Conservation (phyloP, 2,888 invertebrate species). For the Heliconius hortense region DNA sequence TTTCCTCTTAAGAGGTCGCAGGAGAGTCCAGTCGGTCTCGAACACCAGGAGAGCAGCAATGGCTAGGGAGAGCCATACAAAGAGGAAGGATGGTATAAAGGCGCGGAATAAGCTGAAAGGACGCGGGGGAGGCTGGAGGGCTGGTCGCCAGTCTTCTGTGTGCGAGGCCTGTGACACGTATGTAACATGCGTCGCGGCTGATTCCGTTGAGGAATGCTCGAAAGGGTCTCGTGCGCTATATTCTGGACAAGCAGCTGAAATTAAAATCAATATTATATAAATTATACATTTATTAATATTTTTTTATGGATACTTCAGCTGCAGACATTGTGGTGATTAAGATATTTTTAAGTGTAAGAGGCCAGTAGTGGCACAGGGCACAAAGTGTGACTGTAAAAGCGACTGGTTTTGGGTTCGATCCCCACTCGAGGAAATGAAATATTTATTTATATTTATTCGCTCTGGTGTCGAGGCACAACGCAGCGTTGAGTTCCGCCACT, state of each 20-base stretch:
- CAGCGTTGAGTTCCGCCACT: too few relatives aligned
- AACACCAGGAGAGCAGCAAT: slow-evolving; percentile 87
- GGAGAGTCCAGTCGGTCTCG: slow-evolving; percentile 89
- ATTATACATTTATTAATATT: background rate
- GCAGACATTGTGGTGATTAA: background rate
- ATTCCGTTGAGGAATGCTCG: slow-evolving; percentile 91
- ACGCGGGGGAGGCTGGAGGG: slow-evolving; percentile 54
- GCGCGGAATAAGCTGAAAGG: slow-evolving; percentile 85
- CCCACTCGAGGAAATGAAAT: too few relatives aligned
- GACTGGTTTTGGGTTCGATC: too few relatives aligned
- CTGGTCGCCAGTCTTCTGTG: slow-evolving; percentile 50
- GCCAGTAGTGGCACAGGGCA: too few relatives aligned
- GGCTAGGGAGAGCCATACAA: slow-evolving; percentile 86
- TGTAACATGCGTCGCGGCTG: slow-evolving; percentile 82
- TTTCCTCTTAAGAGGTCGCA: slow-evolving; percentile 86
- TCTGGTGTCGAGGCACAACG: too few relatives aligned
- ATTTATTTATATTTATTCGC: too few relatives aligned
- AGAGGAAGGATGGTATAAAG: slow-evolving; percentile 89
- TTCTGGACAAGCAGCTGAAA: slow-evolving; percentile 71
- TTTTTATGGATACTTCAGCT: background rate
- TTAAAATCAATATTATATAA: background rate
- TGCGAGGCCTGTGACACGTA: slow-evolving; percentile 51
- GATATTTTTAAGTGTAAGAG: too few relatives aligned
- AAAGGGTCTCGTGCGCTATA: slow-evolving; percentile 87
- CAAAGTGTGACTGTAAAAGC: too few relatives aligned